Conservation (phyloP, 2,113 vertebrate species). For the Atherinomorus stipes region DNA sequence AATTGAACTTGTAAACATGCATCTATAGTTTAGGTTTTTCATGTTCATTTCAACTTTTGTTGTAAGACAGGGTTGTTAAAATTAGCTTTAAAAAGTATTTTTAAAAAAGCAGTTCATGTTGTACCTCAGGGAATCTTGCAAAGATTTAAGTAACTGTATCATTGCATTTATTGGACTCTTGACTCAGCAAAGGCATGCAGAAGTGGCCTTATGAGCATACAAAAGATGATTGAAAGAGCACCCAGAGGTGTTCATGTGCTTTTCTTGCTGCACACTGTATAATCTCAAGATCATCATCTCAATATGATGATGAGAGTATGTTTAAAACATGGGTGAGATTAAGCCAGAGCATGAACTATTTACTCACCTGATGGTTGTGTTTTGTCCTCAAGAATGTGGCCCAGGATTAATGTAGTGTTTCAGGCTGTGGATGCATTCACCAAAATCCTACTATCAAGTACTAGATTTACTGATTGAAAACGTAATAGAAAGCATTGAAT, state of each 20-base stretch:
- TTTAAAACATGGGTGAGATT: neutral
- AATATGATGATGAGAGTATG: constrained; percentile 2
- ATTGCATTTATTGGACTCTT: neutral
- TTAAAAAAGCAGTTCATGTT: neutral
- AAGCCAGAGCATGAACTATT: neutral
- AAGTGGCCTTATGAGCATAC: neutral
- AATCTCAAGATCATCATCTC: neutral
- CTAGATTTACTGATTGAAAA: constrained; percentile 11
- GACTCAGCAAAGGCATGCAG: neutral
- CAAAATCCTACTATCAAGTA: neutral
- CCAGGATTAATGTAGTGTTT: neutral
- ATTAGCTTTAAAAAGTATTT: no score
- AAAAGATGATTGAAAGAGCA: neutral
- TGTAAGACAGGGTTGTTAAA: neutral
- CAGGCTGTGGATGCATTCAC: constrained; percentile 2
- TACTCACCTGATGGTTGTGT: neutral
- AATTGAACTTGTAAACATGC: no score
- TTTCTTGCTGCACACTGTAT: neutral
- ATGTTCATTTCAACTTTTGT: neutral
- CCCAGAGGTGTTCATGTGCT: neutral
- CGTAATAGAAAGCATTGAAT: constrained; percentile 27
- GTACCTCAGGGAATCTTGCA: constrained; percentile 46
- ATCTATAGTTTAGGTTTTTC: neutral
- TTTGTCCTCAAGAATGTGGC: neutral
- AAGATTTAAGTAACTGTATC: neutral